Conservation (phyloP, 2,888 invertebrate genomes). For the Xestobium rufovillosum region DNA sequence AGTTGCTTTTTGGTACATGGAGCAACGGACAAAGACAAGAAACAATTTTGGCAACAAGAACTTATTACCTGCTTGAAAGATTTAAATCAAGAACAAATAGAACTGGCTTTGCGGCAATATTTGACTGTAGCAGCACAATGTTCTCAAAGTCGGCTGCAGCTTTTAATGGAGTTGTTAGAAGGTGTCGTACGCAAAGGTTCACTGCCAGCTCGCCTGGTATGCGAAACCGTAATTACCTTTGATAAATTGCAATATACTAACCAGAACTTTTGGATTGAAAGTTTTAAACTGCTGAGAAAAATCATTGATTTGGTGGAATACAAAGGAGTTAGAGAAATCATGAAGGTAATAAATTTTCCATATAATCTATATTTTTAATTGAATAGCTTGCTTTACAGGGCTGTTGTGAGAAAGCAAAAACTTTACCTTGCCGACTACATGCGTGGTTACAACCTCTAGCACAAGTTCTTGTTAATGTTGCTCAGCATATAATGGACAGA, state of each 20-base stretch:
- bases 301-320: slow-evolving; percentile 91
- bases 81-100: slow-evolving; percentile 64
- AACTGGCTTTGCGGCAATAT: slow-evolving; percentile 67
- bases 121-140: slow-evolving; percentile 64
- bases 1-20: slow-evolving; percentile 79
- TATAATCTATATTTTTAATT: slow-evolving; percentile 1
- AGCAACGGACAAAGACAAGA: slow-evolving; percentile 60
- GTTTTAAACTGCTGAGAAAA: slow-evolving; percentile 74
- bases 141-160: slow-evolving; percentile 65
- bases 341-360: slow-evolving; percentile 61
- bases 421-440: slow-evolving; percentile 70
- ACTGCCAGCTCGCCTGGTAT: slow-evolving; percentile 73
- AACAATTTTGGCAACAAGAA: slow-evolving; percentile 60
- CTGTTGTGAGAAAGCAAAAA: slow-evolving; percentile 81
- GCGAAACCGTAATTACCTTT: slow-evolving; percentile 76
- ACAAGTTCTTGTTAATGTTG: slow-evolving; percentile 71
- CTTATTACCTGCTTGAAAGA: slow-evolving; percentile 60
- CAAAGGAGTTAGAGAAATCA: slow-evolving; percentile 88
- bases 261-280: slow-evolving; percentile 83
- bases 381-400: slow-evolving; percentile 44
- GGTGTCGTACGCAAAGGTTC: slow-evolving; percentile 64
- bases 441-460: slow-evolving; percentile 75
- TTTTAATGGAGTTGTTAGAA: slow-evolving; percentile 68
- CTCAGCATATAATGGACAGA: slow-evolving; percentile 85
- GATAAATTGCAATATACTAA: slow-evolving; percentile 77